phyloP scores from a whole-genome alignment of 2,797 vertebrate genomes.

The Cheirogaleus major region DNA sequence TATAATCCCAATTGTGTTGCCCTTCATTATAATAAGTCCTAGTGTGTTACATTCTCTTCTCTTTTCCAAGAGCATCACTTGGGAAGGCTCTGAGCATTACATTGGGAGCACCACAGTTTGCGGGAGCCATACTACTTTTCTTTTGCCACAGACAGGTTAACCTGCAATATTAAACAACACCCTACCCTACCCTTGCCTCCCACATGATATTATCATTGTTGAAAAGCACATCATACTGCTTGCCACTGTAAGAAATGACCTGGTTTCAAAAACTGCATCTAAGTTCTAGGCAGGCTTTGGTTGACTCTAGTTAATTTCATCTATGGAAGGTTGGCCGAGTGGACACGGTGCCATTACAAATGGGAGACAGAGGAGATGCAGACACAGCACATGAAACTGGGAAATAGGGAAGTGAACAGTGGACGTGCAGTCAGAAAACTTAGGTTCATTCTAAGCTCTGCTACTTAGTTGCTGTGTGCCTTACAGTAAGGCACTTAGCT shows the following conservation, averaged over 20 bases:
- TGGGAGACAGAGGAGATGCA: not conserved
- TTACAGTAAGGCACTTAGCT: not conserved
- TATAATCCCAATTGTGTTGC: not conserved
- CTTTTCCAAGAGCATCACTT: not conserved
- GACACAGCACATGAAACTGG: not conserved
- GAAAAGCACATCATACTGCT: slow-evolving; percentile 61
- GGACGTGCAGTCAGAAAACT: not conserved
- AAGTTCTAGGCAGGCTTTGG: slow-evolving; percentile 25
- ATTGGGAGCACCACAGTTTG: not conserved
- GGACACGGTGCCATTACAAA: not conserved
- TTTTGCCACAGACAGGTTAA: slow-evolving; percentile 21
- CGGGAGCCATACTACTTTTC: not conserved
- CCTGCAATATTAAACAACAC: slow-evolving; percentile 42
- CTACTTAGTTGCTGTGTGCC: not conserved
- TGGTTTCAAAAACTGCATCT: slow-evolving; percentile 68
- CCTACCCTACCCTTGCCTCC: slow-evolving; percentile 39
- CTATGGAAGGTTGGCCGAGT: not conserved
- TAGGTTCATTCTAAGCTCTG: not conserved
- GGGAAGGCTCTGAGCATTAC: not conserved
- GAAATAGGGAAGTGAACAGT: not conserved
- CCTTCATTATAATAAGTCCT: not conserved
- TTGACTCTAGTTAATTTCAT: not conserved
- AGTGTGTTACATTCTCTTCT: not conserved
- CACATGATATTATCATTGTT: slow-evolving; percentile 73
- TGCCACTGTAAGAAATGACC: slow-evolving; percentile 71